Percentiles rank a stretch among this genome's conserved stretches.
phyloP scores from a whole-genome alignment of 2,113 vertebrate genomes.

The Pluvialis apricaria region DNA sequence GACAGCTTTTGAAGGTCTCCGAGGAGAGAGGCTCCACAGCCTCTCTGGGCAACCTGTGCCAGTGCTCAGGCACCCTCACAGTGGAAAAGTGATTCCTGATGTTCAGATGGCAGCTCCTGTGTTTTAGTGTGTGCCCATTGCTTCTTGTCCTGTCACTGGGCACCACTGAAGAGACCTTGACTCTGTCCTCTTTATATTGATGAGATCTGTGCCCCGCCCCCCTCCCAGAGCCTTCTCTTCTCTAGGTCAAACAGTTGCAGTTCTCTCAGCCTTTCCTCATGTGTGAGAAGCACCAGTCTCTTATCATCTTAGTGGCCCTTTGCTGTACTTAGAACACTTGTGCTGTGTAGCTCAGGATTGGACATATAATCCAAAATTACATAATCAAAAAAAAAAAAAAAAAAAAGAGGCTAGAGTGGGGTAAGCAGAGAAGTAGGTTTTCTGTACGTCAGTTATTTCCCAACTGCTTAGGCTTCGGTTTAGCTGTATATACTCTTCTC shows the following conservation, averaged over 20 bases:
- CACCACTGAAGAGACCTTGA: not conserved
- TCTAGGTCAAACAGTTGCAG: not conserved
- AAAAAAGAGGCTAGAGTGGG: accelerated
- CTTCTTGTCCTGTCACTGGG: not conserved
- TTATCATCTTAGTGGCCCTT: not conserved
- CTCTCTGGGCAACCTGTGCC: not conserved
- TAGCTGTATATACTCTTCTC: not conserved
- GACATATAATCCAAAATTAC: not conserved
- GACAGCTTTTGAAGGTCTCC: not conserved
- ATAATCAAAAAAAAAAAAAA: not conserved
- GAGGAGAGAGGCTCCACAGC: not conserved
- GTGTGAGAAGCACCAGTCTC: not conserved
- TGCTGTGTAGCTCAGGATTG: not conserved
- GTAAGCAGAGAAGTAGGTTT: not conserved
- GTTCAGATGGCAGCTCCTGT: not conserved
- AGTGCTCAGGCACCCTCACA: not conserved
- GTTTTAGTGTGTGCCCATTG: not conserved
- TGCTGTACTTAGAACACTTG: not conserved
- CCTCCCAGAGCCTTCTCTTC: not conserved
- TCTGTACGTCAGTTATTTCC: not conserved
- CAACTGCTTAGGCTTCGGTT: not conserved
- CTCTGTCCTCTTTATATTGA: accelerated
- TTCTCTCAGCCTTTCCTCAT: not conserved
- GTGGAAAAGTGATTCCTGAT: not conserved
- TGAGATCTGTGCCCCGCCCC: not conserved